Percentiles rank a stretch among this genome's conserved stretches.
These are phyloP conservation scores for Notospermus geniculatus DNA, from an alignment of 1,140 invertebrate species.

Conservation along the genomic window DNA sequence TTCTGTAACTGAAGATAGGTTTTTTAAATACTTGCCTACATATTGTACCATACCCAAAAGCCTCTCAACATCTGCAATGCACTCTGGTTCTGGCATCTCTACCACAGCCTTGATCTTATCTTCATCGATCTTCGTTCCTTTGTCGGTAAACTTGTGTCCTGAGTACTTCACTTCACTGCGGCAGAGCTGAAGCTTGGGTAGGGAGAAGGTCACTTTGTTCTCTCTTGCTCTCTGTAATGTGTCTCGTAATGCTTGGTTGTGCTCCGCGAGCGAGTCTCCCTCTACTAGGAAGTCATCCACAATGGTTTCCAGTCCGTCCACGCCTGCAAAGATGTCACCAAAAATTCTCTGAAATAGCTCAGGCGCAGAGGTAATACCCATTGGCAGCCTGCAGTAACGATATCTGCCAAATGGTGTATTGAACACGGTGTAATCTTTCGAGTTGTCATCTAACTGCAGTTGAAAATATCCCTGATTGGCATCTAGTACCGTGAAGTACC, in stretches of 20 bases:
- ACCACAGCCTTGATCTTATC: constrained; percentile 45
- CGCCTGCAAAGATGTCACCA: not conserved
- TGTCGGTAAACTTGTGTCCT: constrained; percentile 43
- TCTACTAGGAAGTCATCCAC: constrained; percentile 3
- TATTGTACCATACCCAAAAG: constrained; percentile 28
- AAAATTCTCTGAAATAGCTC: not conserved
- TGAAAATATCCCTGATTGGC: not conserved
- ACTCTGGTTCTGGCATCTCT: constrained; percentile 38
- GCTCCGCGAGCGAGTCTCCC: not conserved
- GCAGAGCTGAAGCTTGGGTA: not conserved
- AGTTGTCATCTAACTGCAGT: not conserved
- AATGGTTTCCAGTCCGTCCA: not conserved
- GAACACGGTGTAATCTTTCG: not conserved
- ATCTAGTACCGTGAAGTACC: not conserved
- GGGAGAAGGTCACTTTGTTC: constrained; percentile 1
- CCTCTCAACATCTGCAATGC: constrained; percentile 20
- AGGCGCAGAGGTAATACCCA: constrained; percentile 7
- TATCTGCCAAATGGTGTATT: constrained; percentile 4
- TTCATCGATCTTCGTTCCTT: constrained; percentile 47
- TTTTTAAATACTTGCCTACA: not conserved
- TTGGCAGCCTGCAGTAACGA: not conserved
- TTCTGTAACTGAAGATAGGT: not conserved
- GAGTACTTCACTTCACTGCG: not conserved
- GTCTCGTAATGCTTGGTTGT: not conserved
- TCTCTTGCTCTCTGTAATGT: constrained; percentile 1